Evolutionary conservation across 2,888 invertebrate genomes (phyloP).

Genomic region (Pterostichus niger): DNA sequence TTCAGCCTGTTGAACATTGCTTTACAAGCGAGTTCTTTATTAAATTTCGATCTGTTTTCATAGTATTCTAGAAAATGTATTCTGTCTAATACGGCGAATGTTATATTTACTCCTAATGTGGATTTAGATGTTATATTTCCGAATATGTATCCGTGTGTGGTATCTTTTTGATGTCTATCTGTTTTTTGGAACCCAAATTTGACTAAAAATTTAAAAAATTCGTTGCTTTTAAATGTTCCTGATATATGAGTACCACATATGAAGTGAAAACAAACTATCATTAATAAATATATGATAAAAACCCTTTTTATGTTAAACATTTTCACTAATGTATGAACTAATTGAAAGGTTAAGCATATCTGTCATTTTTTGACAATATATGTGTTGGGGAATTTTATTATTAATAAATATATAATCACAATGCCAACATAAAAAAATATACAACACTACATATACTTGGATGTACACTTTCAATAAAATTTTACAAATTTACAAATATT

Average conservation of each 20-base stretch:
- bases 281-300: conserved; percentile 69
- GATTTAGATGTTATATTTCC: conserved; percentile 92
- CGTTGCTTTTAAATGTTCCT: conserved; percentile 83
- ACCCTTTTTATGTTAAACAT: conserved; percentile 68
- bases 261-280: conserved; percentile 69
- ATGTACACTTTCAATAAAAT: not conserved
- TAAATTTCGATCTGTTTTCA: conserved; percentile 84
- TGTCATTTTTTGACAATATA: conserved; percentile 66
- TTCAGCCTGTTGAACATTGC: conserved; percentile 93
- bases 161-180: conserved; percentile 89
- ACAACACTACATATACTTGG: conserved; percentile 10
- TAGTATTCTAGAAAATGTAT: conserved; percentile 94
- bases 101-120: conserved; percentile 84
- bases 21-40: conserved; percentile 88
- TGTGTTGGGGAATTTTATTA: conserved; percentile 34
- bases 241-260: conserved; percentile 79
- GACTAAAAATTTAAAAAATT: conserved; percentile 94
- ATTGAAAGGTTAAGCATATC: conserved; percentile 67
- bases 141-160: conserved; percentile 96
- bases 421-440: conserved; percentile 27
- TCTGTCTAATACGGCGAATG: conserved; percentile 94
- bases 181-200: conserved; percentile 99
- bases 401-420: not conserved
- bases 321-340: conserved; percentile 60
- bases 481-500: not conserved